Base-by-base conservation (phyloP, 2,888 invertebrate genomes). In the Argyra leucocephala region DNA sequence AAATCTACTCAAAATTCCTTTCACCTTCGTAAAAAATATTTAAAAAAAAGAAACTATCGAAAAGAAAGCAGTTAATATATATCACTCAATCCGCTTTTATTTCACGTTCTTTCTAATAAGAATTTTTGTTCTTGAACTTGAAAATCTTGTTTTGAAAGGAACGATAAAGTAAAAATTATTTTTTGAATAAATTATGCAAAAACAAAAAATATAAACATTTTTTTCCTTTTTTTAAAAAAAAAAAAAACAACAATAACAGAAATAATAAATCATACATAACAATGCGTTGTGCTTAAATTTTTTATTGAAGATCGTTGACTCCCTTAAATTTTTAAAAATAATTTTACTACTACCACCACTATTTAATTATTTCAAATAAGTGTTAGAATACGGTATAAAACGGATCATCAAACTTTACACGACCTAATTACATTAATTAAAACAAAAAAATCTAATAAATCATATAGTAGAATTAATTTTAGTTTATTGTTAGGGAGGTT, bases 171-270 rank as follows among this genome's bases (percentile, higher is more conserved):
- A 48, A 48, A n/a, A 3, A 48, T 48, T 12, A 18, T 15, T 48
- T 48, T 48, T 48, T 12, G 48, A 48, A 48, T 48, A 48, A 48
- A 48, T 48, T 48, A 48, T 48, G 48, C 48, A 48, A 48, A 48
- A 48, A 18, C n/a, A n/a, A n/a, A n/a, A n/a, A n/a, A n/a, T n/a
- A n/a, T n/a, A n/a, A 18, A 48, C 31, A 31, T 48, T 48, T 48
- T 31, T 31, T 31, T 31, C 12, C 12, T 31, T 48, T n/a, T 48
- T 48, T 18, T 48, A 48, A 48, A 48, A 18, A 48, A 48, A 31
- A 31, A 31, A 31, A 31, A 31, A 31, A 31, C 6, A 31, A n/a
- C n/a, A n/a, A n/a, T n/a, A n/a, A n/a, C n/a, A n/a, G n/a, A n/a
- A n/a, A n/a, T n/a, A n/a, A 31, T 18, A 48, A 48, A 18, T 48